Conservation (phyloP, 2,888 invertebrate genomes). For the Pristionchus japonicus region DNA sequence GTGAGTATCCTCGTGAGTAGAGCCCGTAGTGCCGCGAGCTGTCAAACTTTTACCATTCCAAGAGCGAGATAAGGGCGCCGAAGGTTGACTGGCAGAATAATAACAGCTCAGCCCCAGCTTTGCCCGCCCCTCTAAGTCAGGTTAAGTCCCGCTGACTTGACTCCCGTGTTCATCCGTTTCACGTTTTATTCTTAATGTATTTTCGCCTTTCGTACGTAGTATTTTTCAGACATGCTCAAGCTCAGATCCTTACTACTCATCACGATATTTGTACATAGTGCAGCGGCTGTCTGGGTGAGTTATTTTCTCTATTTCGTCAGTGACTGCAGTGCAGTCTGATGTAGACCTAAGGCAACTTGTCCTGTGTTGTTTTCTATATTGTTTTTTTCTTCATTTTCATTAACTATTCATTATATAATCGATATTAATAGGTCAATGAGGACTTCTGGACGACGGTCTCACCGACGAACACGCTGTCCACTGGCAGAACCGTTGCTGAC, state of each 20-base stretch:
- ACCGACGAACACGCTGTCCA: background rate
- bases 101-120: slow-evolving; percentile 9
- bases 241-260: slow-evolving; percentile 22
- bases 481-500: background rate
- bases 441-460: slow-evolving; percentile 35
- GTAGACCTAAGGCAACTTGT: too few relatives aligned
- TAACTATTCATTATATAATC: background rate
- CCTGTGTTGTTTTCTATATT: background rate
- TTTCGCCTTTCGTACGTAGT: background rate
- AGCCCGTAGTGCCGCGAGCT: background rate
- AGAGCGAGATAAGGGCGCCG: slow-evolving; percentile 14
- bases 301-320: background rate
- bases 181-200: background rate
- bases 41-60: slow-evolving; percentile 27
- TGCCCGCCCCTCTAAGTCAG: background rate
- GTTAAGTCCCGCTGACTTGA: background rate
- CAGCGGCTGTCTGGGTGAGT: background rate
- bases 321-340: background rate
- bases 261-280: background rate
- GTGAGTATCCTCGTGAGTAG: slow-evolving; percentile 4
- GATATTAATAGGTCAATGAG: slow-evolving; percentile 2
- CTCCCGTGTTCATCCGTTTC: background rate
- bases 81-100: slow-evolving; percentile 19
- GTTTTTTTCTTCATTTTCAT: background rate
- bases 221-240: slow-evolving; percentile 14